phyloP scores from a whole-genome alignment of 2,888 invertebrate species.

The Microplitis deprimator region DNA sequence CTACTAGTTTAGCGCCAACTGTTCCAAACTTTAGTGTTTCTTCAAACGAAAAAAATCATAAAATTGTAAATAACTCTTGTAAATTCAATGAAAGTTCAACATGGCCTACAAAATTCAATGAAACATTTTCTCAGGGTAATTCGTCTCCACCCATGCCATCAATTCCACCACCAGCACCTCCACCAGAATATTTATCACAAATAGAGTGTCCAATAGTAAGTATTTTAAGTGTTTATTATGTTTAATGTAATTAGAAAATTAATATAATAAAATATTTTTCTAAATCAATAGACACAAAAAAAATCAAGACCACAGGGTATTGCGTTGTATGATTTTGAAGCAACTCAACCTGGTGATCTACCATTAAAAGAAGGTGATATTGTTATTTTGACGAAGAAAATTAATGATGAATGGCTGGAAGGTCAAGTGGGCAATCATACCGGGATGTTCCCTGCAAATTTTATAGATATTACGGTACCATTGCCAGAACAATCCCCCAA shows the following conservation, averaged over 20 bases:
- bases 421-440: slow-evolving; percentile 80
- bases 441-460: slow-evolving; percentile 88
- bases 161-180: slow-evolving; percentile 84
- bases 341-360: slow-evolving; percentile 84
- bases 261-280: slow-evolving; percentile 5
- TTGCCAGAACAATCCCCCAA: slow-evolving; percentile 70
- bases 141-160: slow-evolving; percentile 85
- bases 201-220: slow-evolving; percentile 49
- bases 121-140: slow-evolving; percentile 60
- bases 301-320: slow-evolving; percentile 79
- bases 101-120: slow-evolving; percentile 18
- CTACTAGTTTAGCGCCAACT: slow-evolving; percentile 62
- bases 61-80: slow-evolving; percentile 49
- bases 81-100: slow-evolving; percentile 38
- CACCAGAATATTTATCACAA: slow-evolving; percentile 70
- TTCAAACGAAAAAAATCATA: slow-evolving; percentile 57
- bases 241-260: neutral
- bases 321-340: slow-evolving; percentile 84
- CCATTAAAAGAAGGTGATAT: slow-evolving; percentile 84
- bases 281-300: slow-evolving; percentile 25
- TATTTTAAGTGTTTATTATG: neutral
- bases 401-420: slow-evolving; percentile 86
- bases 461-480: slow-evolving; percentile 83
- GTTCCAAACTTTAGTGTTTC: slow-evolving; percentile 55
- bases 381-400: slow-evolving; percentile 79